phyloP scores from a whole-genome alignment of 2,888 invertebrate species.

The Protonemura montana region DNA sequence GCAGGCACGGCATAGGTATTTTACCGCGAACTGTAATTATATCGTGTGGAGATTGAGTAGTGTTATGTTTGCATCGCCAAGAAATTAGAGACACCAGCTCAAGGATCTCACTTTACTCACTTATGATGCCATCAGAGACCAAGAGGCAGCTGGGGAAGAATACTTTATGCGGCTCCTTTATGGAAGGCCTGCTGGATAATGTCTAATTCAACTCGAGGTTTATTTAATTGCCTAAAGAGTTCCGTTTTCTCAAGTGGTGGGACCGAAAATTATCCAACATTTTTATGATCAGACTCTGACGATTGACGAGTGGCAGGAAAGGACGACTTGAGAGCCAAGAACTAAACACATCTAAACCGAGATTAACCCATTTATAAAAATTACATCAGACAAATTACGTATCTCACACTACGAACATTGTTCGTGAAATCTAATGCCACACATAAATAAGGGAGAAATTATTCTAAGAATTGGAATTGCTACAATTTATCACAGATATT shows the following conservation, averaged over 20 bases:
- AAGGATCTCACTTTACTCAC: not conserved
- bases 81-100: not conserved
- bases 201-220: not conserved
- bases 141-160: not conserved
- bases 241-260: not conserved
- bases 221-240: not conserved
- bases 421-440: not conserved
- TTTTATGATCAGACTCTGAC: not conserved
- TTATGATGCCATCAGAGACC: not conserved
- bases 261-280: not conserved
- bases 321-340: not conserved
- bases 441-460: not conserved
- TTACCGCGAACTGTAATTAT: not conserved
- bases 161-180: not conserved
- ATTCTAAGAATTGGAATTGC: not conserved
- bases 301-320: not conserved
- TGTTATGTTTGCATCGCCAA: not conserved
- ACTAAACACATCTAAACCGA: not conserved
- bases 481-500: slow-evolving; percentile 12
- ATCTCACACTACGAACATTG: not conserved
- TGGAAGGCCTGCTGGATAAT: not conserved
- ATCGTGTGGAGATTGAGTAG: not conserved
- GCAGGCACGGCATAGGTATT: not conserved
- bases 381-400: not conserved
- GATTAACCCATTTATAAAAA: not conserved